Conservation (phyloP, 1,140 invertebrate species). For the Temnothorax longispinosus region DNA sequence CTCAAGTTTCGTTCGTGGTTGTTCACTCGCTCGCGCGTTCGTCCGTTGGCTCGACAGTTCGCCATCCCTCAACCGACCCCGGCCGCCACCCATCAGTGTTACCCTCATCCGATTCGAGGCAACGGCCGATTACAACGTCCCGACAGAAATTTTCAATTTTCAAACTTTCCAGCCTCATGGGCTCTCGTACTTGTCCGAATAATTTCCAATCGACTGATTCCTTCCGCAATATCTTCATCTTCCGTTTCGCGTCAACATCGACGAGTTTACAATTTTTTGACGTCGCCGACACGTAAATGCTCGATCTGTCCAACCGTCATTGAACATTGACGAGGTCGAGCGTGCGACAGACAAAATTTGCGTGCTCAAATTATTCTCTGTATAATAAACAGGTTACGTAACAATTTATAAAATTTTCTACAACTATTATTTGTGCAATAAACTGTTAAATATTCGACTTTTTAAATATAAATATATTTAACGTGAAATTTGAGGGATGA, state of each 20-base stretch:
- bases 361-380: not conserved
- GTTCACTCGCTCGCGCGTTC: slow-evolving; percentile 68
- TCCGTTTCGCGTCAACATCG: slow-evolving; percentile 45
- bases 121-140: slow-evolving; percentile 70
- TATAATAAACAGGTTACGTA: not conserved
- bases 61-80: slow-evolving; percentile 57
- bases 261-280: slow-evolving; percentile 52
- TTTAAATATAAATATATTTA: not conserved
- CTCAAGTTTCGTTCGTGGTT: slow-evolving; percentile 68
- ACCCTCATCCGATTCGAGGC: slow-evolving; percentile 49
- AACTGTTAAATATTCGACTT: not conserved
- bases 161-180: slow-evolving; percentile 65
- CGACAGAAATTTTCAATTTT: slow-evolving; percentile 76
- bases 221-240: slow-evolving; percentile 57
- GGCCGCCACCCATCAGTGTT: slow-evolving; percentile 46
- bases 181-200: slow-evolving; percentile 43
- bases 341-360: not conserved
- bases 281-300: slow-evolving; percentile 2
- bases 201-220: slow-evolving; percentile 57
- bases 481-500: not conserved
- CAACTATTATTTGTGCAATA: not conserved
- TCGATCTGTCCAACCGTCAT: not conserved
- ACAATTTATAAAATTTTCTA: slow-evolving; percentile 7
- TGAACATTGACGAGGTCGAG: not conserved
- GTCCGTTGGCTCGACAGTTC: slow-evolving; percentile 32